Base-by-base conservation (phyloP, 2,797 vertebrate species). In the Myotis myotis region DNA sequence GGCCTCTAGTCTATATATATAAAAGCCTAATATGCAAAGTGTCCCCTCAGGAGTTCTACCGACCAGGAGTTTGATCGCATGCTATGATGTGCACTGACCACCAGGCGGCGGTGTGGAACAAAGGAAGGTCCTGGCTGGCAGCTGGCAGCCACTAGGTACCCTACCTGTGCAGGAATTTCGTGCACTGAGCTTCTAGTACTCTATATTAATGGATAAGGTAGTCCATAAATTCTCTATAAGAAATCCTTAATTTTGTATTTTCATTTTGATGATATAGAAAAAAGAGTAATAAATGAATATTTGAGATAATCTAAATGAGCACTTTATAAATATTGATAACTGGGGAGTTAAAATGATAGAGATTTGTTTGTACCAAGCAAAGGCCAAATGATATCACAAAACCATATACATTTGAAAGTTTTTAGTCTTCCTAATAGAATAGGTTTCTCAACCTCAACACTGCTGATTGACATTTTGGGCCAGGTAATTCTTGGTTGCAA, bases 321-420 rank as follows among this genome's bases (percentile, higher is more conserved):
- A 57, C 38, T 89, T 83, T 70, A 64, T 64, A 95, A 83, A 93
- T 72, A 74, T 74, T 94, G 82, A 94, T 38, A 94, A 74, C 16
- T n/a, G 2, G 28, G 22, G n/a, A 80, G 23, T 22, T 88, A 90
- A 94, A 88, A 93, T 84, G 68, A 70, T 25, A 92, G 53, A 66
- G 1, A 74, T 55, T 62, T 51, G 36, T 71, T 55, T 93, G 23
- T 88, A 72, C 11, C 60, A 89, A 83, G 6, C 30, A 76, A 92
- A 84, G 19, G 79, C 3, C 49, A 84, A 80, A 94, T 64, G 55
- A 38, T 49, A 80, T n/a, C 49, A 85, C 22, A 78, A 49, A 12
- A 66, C 8, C 22, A 38, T 36, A 55, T 57, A 2, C 72, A 91
- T 60, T 66, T 70, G 8, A 25, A 91, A 88, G 55, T 66, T 93